Base-by-base conservation (phyloP, 1,140 invertebrate species). In the Lasaia peninsularis region DNA sequence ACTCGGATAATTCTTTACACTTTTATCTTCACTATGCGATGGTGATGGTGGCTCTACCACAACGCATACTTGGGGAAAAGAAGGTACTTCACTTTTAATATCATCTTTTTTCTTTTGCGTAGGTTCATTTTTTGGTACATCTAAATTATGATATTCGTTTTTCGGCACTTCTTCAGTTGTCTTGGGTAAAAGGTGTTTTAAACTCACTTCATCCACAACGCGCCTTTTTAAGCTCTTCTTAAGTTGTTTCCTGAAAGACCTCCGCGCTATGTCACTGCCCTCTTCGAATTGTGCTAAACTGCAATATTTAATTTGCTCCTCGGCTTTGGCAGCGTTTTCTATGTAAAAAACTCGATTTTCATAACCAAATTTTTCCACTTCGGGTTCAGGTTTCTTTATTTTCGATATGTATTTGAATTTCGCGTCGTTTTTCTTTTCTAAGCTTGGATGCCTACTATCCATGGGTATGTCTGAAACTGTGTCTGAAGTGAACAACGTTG, bases 281-380 rank as follows among this genome's bases (percentile, higher is more conserved):
- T 95, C 94, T 60, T 93, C 93, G 71, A 95, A 95, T 65, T 94
- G 92, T 5, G 94, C 94, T 65, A 95, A 85, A 74, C 93, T 94
- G 71, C 93, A 94, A 77, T 93, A 94, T 65, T 92, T 92, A 44
- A 91, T 90, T 50, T 93, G 91, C 69, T 85, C 91, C 76, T 79
- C 90, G 58, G 74, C 90, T 88, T 78, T 91, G 63, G 78, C 84
- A 80, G 73, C 87, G 67, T 90, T 92, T 84, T 90, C 90, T 48
- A 92, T 83, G 69, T 92, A 92, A 63, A 93, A 93, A 18, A 92
- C 92, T 64, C 91, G 90, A 62, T 93, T 93, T 71, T 93, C 93
- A 63, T 93, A 93, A 1, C 93, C 93, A 65, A 93, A 93, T 69
- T 93, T 89, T 58, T 91, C 89, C 5, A 92, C 90, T 2, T 91